Evolutionary conservation across 2,797 vertebrate genomes (phyloP).

Genomic region (Otus scops): DNA sequence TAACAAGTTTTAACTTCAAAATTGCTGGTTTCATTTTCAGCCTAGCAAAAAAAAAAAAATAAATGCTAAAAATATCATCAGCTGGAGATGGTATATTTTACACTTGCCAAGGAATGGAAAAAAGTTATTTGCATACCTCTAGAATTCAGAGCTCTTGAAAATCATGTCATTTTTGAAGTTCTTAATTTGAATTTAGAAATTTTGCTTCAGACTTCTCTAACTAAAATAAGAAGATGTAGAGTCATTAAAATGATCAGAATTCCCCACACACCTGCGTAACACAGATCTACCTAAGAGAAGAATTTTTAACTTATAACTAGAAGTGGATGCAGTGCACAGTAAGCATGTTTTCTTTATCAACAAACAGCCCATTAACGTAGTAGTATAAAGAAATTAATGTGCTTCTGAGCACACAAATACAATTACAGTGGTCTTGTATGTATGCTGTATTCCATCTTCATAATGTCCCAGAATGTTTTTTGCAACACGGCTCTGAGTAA

Average conservation of each 20-base stretch:
- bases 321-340: background rate
- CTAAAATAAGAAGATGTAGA: background rate
- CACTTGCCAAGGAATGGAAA: background rate
- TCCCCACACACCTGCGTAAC: background rate
- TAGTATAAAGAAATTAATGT: background rate
- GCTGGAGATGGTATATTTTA: background rate
- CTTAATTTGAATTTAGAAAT: background rate
- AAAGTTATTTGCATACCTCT: slow-evolving; percentile 16
- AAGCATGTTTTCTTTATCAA: background rate
- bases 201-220: background rate
- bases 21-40: background rate
- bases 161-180: background rate
- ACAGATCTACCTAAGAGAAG: background rate
- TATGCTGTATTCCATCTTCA: background rate
- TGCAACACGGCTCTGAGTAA: background rate
- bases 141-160: slow-evolving; percentile 17
- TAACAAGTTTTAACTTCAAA: background rate
- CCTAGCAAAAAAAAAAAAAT: background rate
- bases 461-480: background rate
- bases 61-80: slow-evolving; percentile 1
- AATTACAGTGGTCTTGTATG: background rate
- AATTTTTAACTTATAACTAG: background rate
- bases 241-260: background rate
- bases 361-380: rapidly evolving
- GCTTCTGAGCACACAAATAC: background rate